phyloP scores from a whole-genome alignment of 1,140 invertebrate genomes.

The Diabrotica virgifera region DNA sequence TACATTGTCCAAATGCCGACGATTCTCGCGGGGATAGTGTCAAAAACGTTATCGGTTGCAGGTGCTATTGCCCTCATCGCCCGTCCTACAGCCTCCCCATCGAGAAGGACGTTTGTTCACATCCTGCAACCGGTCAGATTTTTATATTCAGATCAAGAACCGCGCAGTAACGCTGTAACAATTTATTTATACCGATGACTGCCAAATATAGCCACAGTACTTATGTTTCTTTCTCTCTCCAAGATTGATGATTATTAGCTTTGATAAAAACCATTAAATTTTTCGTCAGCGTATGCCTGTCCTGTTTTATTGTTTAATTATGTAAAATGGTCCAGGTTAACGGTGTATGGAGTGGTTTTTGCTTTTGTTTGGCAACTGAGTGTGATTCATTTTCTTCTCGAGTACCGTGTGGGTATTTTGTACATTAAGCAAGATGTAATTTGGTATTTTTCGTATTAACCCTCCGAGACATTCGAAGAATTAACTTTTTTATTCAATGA shows the following conservation, averaged over 20 bases:
- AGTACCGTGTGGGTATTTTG: too few species aligned
- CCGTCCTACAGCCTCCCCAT: background rate
- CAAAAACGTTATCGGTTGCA: too few species aligned
- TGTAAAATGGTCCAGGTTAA: background rate
- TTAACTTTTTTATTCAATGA: too few species aligned
- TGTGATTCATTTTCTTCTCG: too few species aligned
- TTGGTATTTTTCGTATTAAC: too few species aligned
- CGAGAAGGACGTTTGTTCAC: constrained; percentile 22
- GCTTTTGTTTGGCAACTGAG: background rate
- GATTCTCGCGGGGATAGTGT: too few species aligned
- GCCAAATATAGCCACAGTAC: constrained; percentile 9
- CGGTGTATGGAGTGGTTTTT: background rate
- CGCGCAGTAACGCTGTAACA: background rate
- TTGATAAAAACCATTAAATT: background rate
- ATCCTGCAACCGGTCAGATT: constrained; percentile 11
- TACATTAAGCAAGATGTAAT: too few species aligned
- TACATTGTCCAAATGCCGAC: too few species aligned
- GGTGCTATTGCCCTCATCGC: constrained; percentile 2
- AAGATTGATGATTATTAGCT: constrained; percentile 6
- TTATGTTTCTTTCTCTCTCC: background rate
- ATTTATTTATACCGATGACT: constrained; percentile 14
- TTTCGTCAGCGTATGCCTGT: background rate
- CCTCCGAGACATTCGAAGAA: too few species aligned
- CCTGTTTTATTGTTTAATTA: background rate
- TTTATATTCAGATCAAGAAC: constrained; percentile 13